Evolutionary conservation across 2,797 vertebrate species (phyloP), one percentile per base, ranked within the genome.

Genomic region (Knipowitschia caucasica): DNA sequence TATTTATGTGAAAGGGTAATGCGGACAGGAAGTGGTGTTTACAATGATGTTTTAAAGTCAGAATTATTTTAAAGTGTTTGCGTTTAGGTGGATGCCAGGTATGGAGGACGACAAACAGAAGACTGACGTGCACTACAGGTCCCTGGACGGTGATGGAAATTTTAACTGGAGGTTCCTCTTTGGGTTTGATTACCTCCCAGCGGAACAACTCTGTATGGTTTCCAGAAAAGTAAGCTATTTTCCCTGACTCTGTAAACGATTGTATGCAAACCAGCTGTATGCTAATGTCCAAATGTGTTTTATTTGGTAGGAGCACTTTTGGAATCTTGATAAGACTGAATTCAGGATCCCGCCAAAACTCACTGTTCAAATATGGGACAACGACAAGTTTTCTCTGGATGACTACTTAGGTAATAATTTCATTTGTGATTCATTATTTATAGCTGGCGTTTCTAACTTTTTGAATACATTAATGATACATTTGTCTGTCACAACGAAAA

Each of bases 121-220:
- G 91, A 99, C 97, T 0, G 97, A 99, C 45, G 97, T 99, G 65
- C 97, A 99, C 80, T 99, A 99, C 78, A 90, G 97, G 59, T 99
- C 97, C 29, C 82, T 99, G 75, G 95, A 98, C 45, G 97, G 97
- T 0, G 97, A 99, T 49, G 97, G 97, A 17, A 99, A 98, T 85
- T 99, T 99, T 60, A 99, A 99, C 88, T 99, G 97, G 97, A 93
- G 97, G 89, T 94, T 95, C 61, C 53, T 98, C 78, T 99, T 95
- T 77, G 91, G 89, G 1, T 98, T 99, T 70, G 93, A 98, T 57
- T 99, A 92, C 67, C 89, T 98, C 73, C 94, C 95, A 25, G 91
- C 95, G 0, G 96, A 99, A 50, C 94, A 99, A 50, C 94, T 97
- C 51, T 98, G 94, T 74, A 81, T 93, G 0, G 82, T 98, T 63